Evolutionary conservation across 1,140 invertebrate genomes (phyloP).

Genomic region (Ditylenchus dipsaci): DNA sequence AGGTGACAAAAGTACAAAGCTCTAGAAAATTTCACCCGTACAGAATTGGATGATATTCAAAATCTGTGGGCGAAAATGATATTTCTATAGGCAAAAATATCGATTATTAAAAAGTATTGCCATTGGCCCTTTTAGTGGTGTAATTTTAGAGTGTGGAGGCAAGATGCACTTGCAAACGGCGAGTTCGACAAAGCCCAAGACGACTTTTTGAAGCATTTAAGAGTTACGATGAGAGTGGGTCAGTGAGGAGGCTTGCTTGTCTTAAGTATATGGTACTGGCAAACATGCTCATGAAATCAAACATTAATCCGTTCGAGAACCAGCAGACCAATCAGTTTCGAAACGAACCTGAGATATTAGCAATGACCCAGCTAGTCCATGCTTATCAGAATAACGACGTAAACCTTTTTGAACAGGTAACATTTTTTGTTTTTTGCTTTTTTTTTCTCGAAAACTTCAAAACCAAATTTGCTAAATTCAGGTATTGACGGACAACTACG

Average conservation of each 20-base stretch:
- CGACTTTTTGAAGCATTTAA: constrained; percentile 75
- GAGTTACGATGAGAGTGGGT: constrained; percentile 99
- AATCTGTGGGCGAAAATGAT: too few relatives aligned
- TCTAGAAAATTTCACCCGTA: too few relatives aligned
- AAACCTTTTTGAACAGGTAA: constrained; percentile 81
- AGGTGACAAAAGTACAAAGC: too few relatives aligned
- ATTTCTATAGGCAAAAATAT: too few relatives aligned
- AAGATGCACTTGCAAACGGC: constrained; percentile 97
- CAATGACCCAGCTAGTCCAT: constrained; percentile 95
- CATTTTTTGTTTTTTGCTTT: too few relatives aligned
- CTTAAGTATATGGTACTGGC: constrained; percentile 96
- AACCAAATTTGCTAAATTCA: too few relatives aligned
- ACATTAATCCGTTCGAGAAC: constrained; percentile 94
- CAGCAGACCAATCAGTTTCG: constrained; percentile 98
- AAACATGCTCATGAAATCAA: constrained; percentile 82
- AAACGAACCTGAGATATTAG: constrained; percentile 96
- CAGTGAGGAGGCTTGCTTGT: constrained; percentile 88
- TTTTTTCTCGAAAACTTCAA: too few relatives aligned
- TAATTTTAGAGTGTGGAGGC: constrained; percentile 82
- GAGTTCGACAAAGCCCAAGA: constrained; percentile 35
- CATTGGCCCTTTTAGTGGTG: too few relatives aligned
- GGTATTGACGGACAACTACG: constrained; percentile 86
- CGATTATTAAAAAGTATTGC: too few relatives aligned
- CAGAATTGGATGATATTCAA: too few relatives aligned
- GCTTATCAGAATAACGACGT: constrained; percentile 99